Base-by-base conservation (phyloP, 2,888 invertebrate species). In the Nymphalis urticae region DNA sequence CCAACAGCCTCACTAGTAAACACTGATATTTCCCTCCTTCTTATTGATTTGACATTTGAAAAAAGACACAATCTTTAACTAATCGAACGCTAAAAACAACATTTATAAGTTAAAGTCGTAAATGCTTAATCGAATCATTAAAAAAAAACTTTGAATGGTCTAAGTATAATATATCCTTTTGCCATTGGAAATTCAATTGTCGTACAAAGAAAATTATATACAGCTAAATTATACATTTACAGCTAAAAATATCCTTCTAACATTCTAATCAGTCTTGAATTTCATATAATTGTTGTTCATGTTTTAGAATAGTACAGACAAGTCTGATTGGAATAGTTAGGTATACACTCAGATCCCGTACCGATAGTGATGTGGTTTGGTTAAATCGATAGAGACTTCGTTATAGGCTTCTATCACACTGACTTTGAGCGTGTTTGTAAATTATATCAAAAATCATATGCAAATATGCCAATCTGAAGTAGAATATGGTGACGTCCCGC, bases 201-300 rank as follows among this genome's bases (percentile, higher is more conserved):
- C 54, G 65, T 64, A 69, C 27, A 71, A 68, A 48, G 51, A 68
- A 65, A 76, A 76, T 64, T 74, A 74, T 75, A 68, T 76, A 76
- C 77, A 68, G 36, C 51, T 67, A 62, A 54, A 69, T 62, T 63
- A 68, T 61, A 24, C 21, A 64, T 71, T 59, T 60, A 54, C 32
- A 69, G 13, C 58, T 66, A 72, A 24, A 59, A 27, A 58, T 59
- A 59, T 50, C 47, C 50, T 24, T 54, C 68, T 63, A 65, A 65
- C 59, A 54, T 71, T 65, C 59, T 19, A 67, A 67, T 69, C 72
- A 69, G 64, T 69, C 69, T 59, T 62, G 67, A 53, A 17, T 59
- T 50, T 24, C 13, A 17, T 32, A 17, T 16, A 5, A 60, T n/a
- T 62, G 19, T 69, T 66, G 66, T 63, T 69, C 69, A 64, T 51